These are phyloP conservation scores for Toxostoma redivivum DNA, from an alignment of 2,113 vertebrate species.

Conservation along the genomic window DNA sequence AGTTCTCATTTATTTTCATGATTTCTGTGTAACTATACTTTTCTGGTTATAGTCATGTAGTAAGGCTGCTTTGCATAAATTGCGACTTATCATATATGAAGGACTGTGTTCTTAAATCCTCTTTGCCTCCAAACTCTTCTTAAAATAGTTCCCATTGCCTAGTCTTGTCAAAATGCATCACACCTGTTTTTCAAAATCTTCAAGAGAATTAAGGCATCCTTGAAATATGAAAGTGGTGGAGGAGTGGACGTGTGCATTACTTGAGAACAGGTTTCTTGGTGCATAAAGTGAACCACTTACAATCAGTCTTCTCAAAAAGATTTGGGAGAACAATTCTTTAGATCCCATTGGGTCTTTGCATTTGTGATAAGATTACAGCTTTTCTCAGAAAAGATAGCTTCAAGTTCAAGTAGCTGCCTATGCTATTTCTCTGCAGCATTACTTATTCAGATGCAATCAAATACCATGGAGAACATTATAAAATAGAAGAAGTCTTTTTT, in stretches of 20 bases:
- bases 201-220: not conserved
- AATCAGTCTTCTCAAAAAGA: not conserved
- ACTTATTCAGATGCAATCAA: constrained; percentile 65
- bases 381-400: not conserved
- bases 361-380: not conserved
- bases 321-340: not conserved
- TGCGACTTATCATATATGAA: not conserved
- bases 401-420: constrained; percentile 4
- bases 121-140: not conserved
- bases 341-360: not conserved
- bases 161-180: not conserved
- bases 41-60: not conserved
- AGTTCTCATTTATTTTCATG: not conserved
- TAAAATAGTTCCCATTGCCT: not conserved
- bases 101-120: constrained; percentile 5
- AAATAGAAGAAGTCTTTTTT: not conserved
- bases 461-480: constrained; percentile 21
- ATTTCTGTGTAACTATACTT: not conserved
- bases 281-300: not conserved
- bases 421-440: not conserved
- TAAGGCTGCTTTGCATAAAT: constrained; percentile 9
- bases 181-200: not conserved
- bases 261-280: not conserved
- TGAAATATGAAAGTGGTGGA: not conserved
- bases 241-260: not conserved